Evolutionary conservation across 2,113 vertebrate genomes (phyloP).

Genomic region (Phocoena phocoena): DNA sequence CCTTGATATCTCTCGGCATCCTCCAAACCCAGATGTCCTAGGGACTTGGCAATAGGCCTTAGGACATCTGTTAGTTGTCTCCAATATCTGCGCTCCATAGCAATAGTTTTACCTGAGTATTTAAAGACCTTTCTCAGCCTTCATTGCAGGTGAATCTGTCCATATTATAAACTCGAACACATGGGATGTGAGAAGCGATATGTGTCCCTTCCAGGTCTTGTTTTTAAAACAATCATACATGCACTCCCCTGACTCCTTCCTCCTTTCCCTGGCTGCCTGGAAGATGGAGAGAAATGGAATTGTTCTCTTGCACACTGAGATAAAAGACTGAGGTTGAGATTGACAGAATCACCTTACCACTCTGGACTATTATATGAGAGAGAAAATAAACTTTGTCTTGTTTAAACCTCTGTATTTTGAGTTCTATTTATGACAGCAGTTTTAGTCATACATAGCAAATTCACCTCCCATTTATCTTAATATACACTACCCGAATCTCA

Average conservation of each 20-base stretch:
- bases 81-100: background rate
- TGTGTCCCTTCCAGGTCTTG: background rate
- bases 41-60: background rate
- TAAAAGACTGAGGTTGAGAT: background rate
- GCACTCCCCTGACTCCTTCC: background rate
- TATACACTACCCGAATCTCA: background rate
- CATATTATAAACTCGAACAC: background rate
- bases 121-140: background rate
- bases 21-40: background rate
- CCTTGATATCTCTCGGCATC: background rate
- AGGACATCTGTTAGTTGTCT: background rate
- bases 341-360: background rate
- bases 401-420: constrained; percentile 7
- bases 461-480: background rate
- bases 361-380: background rate
- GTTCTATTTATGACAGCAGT: background rate
- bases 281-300: background rate
- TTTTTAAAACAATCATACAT: background rate
- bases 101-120: constrained; percentile 15
- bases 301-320: background rate
- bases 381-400: background rate
- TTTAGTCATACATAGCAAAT: background rate
- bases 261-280: background rate
- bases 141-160: background rate
- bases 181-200: background rate